Evolutionary conservation across 2,797 vertebrate species (phyloP).

Genomic region (Enteromius trimaculatus): DNA sequence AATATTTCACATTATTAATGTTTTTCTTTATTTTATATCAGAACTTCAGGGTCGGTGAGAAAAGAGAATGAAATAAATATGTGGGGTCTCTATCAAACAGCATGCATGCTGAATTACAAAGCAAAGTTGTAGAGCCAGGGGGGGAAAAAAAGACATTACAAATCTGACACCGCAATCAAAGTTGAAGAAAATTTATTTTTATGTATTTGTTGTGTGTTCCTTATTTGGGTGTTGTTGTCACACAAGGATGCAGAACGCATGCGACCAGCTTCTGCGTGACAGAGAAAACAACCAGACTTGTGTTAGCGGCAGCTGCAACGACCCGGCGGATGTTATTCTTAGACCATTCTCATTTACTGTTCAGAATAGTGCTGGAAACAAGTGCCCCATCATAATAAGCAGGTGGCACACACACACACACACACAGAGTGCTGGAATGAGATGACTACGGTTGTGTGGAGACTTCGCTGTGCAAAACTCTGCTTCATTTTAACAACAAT

Average conservation of each 20-base stretch:
- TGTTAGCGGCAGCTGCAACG: constrained; percentile 67
- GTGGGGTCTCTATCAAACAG: background rate
- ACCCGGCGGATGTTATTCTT: constrained; percentile 75
- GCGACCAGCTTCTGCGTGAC: constrained; percentile 62
- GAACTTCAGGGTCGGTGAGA: background rate
- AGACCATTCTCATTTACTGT: constrained; percentile 59
- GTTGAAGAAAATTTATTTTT: background rate
- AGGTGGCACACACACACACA: constrained; percentile 66
- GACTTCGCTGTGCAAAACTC: background rate
- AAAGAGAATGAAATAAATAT: background rate
- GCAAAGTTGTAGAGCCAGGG: background rate
- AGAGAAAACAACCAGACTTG: constrained; percentile 69
- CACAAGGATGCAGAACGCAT: constrained; percentile 60
- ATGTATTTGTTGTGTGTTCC: background rate
- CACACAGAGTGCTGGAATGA: constrained; percentile 26
- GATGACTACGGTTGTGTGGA: constrained; percentile 1
- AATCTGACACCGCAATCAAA: background rate
- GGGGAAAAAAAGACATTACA: too few species aligned
- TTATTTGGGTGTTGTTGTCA: constrained; percentile 47
- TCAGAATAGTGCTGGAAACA: constrained; percentile 65
- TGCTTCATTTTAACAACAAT: constrained; percentile 11
- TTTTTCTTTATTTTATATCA: background rate
- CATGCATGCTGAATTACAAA: background rate
- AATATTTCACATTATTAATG: background rate
- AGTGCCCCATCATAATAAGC: constrained; percentile 65